Base-by-base conservation (phyloP, 2,888 invertebrate genomes). In the Sphaeridia pumilis region DNA sequence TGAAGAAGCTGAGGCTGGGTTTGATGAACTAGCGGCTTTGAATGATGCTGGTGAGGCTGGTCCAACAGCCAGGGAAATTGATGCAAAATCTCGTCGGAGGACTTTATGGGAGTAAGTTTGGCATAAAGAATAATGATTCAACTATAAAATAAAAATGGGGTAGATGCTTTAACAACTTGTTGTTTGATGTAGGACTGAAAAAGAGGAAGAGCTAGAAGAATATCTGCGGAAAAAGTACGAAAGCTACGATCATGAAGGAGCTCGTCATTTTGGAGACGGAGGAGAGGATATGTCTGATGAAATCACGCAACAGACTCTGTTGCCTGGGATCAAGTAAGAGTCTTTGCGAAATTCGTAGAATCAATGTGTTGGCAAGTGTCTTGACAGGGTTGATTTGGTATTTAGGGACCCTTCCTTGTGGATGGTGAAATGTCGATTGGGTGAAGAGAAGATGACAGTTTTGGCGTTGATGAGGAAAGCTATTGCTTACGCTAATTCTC, bases 381-480 rank as follows among this genome's bases (percentile, higher is more conserved):
- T n/a, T n/a, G n/a, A n/a, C n/a, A n/a, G n/a, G n/a, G n/a, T n/a
- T n/a, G n/a, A n/a, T n/a, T n/a, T n/a, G n/a, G n/a, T n/a, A n/a
- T n/a, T 31, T 65, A 81, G 82, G 68, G 98, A 99, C 72, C 97
- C 98, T 0, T 99, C 98, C 73, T 74, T 99, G 58, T 99, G 98
- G 98, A 93, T 98, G 86, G 87, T 99, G 0, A 94, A 93, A 69
- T 98, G 98, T 70, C 82, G 90, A 31, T 88, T 93, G 63, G 98
- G 98, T 0, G 97, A 98, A 71, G 98, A 99, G 69, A 95, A 94
- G 68, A 75, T 84, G 0, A 95, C 95, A 0, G 89, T 86, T 3
- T 73, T 98, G 14, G 76, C 88, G 21, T 73, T 99, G 20, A 95
- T 99, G 97, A 77, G 97, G 52, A 99, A 99, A 71, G 92, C 83